Conservation (phyloP, 2,113 vertebrate species). For the Laticauda laticaudata region DNA sequence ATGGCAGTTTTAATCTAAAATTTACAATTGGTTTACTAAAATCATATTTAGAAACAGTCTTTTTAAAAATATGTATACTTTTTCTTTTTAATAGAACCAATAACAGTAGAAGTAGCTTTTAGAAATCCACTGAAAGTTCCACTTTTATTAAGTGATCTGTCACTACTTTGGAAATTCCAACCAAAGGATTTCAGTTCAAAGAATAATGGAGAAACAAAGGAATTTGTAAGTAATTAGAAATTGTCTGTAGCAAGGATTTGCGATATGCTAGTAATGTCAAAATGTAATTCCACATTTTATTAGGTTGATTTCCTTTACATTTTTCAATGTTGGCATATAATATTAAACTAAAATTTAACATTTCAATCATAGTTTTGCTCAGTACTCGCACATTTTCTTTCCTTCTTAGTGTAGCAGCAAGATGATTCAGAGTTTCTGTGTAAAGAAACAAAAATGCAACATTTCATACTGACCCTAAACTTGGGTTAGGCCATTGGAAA, state of each 20-base stretch:
- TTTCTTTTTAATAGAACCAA: constrained; percentile 79
- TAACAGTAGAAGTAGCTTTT: constrained; percentile 92
- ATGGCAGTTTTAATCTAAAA: background rate
- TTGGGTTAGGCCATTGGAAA: background rate
- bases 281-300: background rate
- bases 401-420: background rate
- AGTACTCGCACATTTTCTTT: background rate
- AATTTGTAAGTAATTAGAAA: constrained; percentile 73
- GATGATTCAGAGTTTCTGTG: background rate
- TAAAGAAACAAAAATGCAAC: background rate
- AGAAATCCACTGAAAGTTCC: constrained; percentile 93
- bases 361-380: background rate
- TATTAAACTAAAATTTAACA: background rate
- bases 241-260: background rate
- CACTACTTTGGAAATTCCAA: constrained; percentile 91
- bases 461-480: background rate
- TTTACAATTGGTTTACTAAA: background rate
- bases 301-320: background rate
- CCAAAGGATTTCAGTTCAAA: constrained; percentile 70
- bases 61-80: background rate
- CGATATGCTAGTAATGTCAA: background rate
- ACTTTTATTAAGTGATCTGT: constrained; percentile 85
- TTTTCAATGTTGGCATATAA: background rate
- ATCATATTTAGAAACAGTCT: constrained; percentile 3
- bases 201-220: constrained; percentile 65